Evolutionary conservation across 2,113 vertebrate species (phyloP), one percentile per base, ranked within the genome.

Genomic region (Andinoacara biseriatus): DNA sequence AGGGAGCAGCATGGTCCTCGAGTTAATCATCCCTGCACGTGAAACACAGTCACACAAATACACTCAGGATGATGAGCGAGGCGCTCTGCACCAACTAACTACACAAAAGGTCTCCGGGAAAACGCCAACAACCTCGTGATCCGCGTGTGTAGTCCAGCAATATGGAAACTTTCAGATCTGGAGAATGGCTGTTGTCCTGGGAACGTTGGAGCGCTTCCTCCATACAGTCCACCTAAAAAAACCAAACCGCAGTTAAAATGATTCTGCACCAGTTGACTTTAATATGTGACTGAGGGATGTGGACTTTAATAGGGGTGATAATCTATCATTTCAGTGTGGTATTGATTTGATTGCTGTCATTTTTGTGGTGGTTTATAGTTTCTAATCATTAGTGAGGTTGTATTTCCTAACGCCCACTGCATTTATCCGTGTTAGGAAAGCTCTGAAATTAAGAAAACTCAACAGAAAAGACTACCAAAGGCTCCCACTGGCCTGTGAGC

Each of bases 91-190:
- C 5, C 2, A 13, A 63, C 59, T 18, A 61, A 15, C 0, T 40
- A 56, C 6, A 20, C 5, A 7, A 29, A 46, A 14, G 13, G 20
- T 5, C 2, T 10, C 2, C 49, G 0, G 26, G 20, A 18, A 18
- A 65, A 22, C 0, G 7, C 0, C 6, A 4, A 88, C 33, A 80
- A 99, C 98, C 98, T 96, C 98, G 92, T 3, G 98, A 99, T 33
- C 98, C 98, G 8, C 98, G 96, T 0, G 96, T 99, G 91, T 97
- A 98, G 93, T 99, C 98, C 22, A 99, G 91, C 20, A 99, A 92
- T 43, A 99, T 90, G 74, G 97, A 98, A 78, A 99, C 97, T 89
- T 95, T 96, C 54, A 99, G 95, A 76, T 94, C 86, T 0, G 96
- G 90, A 0, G 91, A 78, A 4, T 58, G 83, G 40, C 83, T 76